Evolutionary conservation across 2,888 invertebrate genomes (phyloP).

Genomic region (Adela reaumurella): DNA sequence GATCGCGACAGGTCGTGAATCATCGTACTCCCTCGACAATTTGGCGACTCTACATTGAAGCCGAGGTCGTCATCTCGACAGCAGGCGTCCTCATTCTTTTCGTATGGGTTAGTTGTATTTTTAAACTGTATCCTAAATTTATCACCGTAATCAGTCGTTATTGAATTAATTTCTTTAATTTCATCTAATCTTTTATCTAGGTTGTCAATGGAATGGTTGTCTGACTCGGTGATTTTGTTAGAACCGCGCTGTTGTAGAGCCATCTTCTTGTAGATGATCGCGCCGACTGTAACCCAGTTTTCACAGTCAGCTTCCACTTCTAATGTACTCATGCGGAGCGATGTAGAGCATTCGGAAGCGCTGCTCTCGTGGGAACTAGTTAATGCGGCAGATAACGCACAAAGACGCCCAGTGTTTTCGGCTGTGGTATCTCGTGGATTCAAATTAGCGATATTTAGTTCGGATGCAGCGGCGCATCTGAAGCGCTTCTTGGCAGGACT

Average conservation of each 20-base stretch:
- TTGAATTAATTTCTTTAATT: conserved; percentile 20
- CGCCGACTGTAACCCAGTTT: background rate
- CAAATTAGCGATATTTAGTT: background rate
- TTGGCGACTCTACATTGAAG: background rate
- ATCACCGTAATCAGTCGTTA: conserved; percentile 36
- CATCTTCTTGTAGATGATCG: background rate
- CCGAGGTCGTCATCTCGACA: background rate
- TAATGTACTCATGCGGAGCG: background rate
- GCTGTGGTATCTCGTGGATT: background rate
- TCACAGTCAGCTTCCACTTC: background rate
- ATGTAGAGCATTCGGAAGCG: background rate
- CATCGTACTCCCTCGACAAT: background rate
- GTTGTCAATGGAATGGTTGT: conserved; percentile 40
- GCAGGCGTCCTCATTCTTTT: background rate
- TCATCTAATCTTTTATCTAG: conserved; percentile 30
- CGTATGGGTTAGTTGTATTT: too few relatives aligned
- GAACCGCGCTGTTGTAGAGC: too few relatives aligned
- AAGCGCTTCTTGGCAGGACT: background rate
- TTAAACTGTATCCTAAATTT: conserved; percentile 14
- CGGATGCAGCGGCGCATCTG: background rate
- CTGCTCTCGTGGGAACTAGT: background rate
- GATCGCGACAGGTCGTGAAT: background rate
- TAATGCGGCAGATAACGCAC: background rate
- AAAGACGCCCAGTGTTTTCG: background rate
- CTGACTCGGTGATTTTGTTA: conserved; percentile 16